A percentile compares a stretch with the other conserved stretches of the same genome.
phyloP scores from a whole-genome alignment of 2,888 invertebrate species.

The Cenopis cana region DNA sequence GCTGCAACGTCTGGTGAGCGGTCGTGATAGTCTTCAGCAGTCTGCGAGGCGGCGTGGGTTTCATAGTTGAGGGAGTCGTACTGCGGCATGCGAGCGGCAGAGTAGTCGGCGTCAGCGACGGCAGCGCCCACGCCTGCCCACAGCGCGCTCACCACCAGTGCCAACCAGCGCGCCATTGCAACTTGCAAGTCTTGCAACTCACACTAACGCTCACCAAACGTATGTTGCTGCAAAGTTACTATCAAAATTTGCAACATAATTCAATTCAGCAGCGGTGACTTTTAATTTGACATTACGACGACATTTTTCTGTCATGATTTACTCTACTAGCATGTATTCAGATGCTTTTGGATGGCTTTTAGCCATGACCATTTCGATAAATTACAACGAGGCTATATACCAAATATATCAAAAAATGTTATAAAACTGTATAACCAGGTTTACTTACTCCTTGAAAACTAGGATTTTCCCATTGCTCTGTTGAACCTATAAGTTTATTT shows the following conservation, averaged over 20 bases:
- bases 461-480: no score
- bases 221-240: slow-evolving; percentile 45
- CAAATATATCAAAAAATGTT: no score
- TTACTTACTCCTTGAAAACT: no score
- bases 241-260: slow-evolving; percentile 52
- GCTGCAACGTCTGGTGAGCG: slow-evolving; percentile 64
- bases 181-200: no score
- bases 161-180: slow-evolving; percentile 50
- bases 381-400: not conserved
- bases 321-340: no score
- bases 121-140: slow-evolving; percentile 50
- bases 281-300: slow-evolving; percentile 71
- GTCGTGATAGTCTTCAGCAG: slow-evolving; percentile 63
- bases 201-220: slow-evolving; percentile 12
- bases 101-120: slow-evolving; percentile 64
- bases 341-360: not conserved
- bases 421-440: no score
- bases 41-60: slow-evolving; percentile 44
- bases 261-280: slow-evolving; percentile 63
- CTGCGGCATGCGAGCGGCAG: slow-evolving; percentile 67
- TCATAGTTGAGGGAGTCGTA: slow-evolving; percentile 65
- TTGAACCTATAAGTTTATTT: no score
- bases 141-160: slow-evolving; percentile 54
- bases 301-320: slow-evolving; percentile 13
- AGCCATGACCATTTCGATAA: slow-evolving; percentile 16